Evolutionary conservation across 2,797 vertebrate species (phyloP).

Genomic region (Aselliscus stoliczkanus): DNA sequence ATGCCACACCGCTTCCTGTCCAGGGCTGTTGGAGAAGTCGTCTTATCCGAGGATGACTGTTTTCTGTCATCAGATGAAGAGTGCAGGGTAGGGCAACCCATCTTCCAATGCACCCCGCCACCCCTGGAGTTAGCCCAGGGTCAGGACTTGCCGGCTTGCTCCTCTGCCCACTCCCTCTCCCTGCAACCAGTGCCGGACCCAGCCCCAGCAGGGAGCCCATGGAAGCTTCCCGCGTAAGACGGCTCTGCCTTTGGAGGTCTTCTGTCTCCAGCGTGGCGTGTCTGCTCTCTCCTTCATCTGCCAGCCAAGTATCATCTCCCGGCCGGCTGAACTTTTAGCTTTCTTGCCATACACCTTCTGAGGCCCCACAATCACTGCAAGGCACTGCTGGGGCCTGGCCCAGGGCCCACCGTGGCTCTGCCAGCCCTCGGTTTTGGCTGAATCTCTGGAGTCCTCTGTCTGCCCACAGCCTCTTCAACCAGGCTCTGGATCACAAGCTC

Average conservation of each 20-base stretch:
- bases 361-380: neutral
- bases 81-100: neutral
- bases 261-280: neutral
- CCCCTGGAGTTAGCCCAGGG: neutral
- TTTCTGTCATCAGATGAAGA: neutral
- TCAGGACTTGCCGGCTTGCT: neutral
- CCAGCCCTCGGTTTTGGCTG: neutral
- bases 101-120: neutral
- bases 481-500: neutral
- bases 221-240: neutral
- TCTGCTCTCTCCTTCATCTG: neutral
- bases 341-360: neutral
- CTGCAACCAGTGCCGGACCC: neutral
- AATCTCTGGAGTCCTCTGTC: neutral
- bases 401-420: neutral
- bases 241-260: neutral
- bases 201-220: neutral
- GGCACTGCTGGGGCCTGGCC: neutral
- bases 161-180: neutral
- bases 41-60: neutral
- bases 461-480: neutral
- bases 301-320: neutral
- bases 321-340: neutral
- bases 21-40: neutral
- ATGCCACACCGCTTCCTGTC: neutral